phyloP scores from a whole-genome alignment of 92 coral and sea anemone genomes.

The Actinostola sp. region DNA sequence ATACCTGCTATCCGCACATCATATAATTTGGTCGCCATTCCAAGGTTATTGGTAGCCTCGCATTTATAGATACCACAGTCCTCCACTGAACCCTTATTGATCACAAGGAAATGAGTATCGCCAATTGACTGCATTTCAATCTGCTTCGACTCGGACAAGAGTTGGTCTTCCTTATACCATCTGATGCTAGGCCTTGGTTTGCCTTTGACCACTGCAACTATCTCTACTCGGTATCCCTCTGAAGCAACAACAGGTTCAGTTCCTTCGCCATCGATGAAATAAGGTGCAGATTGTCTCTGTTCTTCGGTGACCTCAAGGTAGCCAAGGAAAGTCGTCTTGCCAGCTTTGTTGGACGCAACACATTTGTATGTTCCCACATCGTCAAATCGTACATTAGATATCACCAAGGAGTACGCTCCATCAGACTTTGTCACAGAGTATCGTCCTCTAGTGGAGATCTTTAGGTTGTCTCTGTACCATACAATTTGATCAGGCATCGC shows the following conservation, averaged over 20 bases:
- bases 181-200: slow-evolving; percentile 71
- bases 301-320: slow-evolving; percentile 30
- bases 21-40: slow-evolving; percentile 65
- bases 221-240: slow-evolving; percentile 66
- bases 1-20: slow-evolving; percentile 74
- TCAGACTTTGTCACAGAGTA: slow-evolving; percentile 68
- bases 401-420: slow-evolving; percentile 58
- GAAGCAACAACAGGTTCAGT: slow-evolving; percentile 66
- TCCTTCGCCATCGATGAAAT: slow-evolving; percentile 41
- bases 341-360: slow-evolving; percentile 87
- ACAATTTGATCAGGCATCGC: slow-evolving; percentile 82
- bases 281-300: slow-evolving; percentile 18
- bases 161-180: slow-evolving; percentile 80
- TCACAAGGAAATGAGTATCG: slow-evolving; percentile 63
- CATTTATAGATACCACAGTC: slow-evolving; percentile 80
- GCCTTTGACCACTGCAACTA: slow-evolving; percentile 68
- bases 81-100: slow-evolving; percentile 56
- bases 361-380: slow-evolving; percentile 85
- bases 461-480: slow-evolving; percentile 81
- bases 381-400: slow-evolving; percentile 51
- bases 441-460: slow-evolving; percentile 61
- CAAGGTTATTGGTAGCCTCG: slow-evolving; percentile 71
- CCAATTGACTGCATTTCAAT: slow-evolving; percentile 59
- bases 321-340: slow-evolving; percentile 58
- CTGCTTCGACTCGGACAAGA: slow-evolving; percentile 37